Conservation (phyloP, 2,113 vertebrate genomes). For the Silurus asotus region DNA sequence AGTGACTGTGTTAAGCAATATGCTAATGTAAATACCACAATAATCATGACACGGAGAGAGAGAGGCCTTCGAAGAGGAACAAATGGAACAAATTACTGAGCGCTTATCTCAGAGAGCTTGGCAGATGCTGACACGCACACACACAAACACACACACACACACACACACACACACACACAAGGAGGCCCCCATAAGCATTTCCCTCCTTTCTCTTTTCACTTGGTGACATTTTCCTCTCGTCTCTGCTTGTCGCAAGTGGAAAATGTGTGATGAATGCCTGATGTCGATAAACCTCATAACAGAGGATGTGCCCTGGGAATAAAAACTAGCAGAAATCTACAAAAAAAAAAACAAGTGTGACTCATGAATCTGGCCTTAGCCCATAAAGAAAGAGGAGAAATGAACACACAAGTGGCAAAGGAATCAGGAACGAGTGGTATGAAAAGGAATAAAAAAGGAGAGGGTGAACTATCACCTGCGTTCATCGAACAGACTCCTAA, state of each 20-base stretch:
- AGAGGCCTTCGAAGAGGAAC: slow-evolving; percentile 45
- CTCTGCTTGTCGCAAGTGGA: slow-evolving; percentile 35
- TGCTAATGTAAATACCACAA: slow-evolving; percentile 50
- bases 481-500: not conserved
- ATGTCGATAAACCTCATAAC: slow-evolving; percentile 28
- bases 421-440: not conserved
- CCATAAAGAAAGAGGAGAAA: not conserved
- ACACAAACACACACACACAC: slow-evolving; percentile 23
- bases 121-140: slow-evolving; percentile 47
- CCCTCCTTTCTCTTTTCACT: not conserved
- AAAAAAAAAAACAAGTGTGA: not conserved
- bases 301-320: slow-evolving; percentile 59
- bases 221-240: slow-evolving; percentile 13
- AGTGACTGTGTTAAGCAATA: slow-evolving; percentile 51
- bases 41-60: slow-evolving; percentile 52
- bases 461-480: not conserved
- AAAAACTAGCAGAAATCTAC: slow-evolving; percentile 21
- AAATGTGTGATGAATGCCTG: slow-evolving; percentile 34
- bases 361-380: not conserved
- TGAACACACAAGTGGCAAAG: not conserved
- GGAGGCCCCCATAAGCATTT: not conserved
- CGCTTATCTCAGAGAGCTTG: slow-evolving; percentile 61
- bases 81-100: slow-evolving; percentile 65
- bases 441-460: not conserved
- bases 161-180: slow-evolving; percentile 15